Percentiles rank a stretch among this genome's conserved stretches.
Conservation (phyloP, 2,888 invertebrate genomes). For the Hybos culiciformis region DNA sequence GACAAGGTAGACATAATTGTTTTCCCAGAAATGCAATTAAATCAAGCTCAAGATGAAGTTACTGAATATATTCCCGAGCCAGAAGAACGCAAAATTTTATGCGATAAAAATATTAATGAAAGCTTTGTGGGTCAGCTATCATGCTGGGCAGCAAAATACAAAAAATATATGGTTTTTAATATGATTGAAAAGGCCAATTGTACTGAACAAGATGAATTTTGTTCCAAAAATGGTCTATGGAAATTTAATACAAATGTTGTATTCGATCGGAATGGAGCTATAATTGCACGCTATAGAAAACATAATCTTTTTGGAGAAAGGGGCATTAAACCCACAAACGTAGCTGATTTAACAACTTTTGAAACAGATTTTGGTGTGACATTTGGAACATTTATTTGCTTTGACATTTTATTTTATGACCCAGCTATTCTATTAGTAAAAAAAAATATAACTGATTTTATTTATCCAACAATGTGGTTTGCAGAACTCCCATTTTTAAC, state of each 20-base stretch:
- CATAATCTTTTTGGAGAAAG: conserved; percentile 40
- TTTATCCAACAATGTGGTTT: conserved; percentile 64
- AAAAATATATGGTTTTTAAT: conserved; percentile 58
- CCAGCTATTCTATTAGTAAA: conserved; percentile 45
- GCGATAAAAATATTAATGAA: conserved; percentile 22
- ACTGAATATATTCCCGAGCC: conserved; percentile 28
- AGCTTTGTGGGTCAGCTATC: conserved; percentile 23
- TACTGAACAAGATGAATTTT: too few species aligned
- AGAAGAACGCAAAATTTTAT: conserved; percentile 22
- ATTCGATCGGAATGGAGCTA: conserved; percentile 53
- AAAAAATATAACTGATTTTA: conserved; percentile 25
- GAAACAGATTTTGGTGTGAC: conserved; percentile 64
- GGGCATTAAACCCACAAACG: conserved; percentile 36
- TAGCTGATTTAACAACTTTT: conserved; percentile 47
- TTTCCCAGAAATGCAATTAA: conserved; percentile 55
- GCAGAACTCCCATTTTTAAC: conserved; percentile 66
- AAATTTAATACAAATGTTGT: conserved; percentile 68
- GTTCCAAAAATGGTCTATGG: conserved; percentile 21
- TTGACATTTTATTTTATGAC: conserved; percentile 63
- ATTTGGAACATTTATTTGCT: conserved; percentile 71
- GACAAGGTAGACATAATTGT: conserved; percentile 54
- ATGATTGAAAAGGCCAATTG: conserved; percentile 50
- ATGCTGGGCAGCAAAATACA: conserved; percentile 25
- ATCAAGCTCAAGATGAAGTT: conserved; percentile 19
- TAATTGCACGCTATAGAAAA: conserved; percentile 47